A percentile compares a stretch with the other conserved stretches of the same genome.
Evolutionary conservation across 2,888 invertebrate species (phyloP).

Genomic region (Chalcis sispes): DNA sequence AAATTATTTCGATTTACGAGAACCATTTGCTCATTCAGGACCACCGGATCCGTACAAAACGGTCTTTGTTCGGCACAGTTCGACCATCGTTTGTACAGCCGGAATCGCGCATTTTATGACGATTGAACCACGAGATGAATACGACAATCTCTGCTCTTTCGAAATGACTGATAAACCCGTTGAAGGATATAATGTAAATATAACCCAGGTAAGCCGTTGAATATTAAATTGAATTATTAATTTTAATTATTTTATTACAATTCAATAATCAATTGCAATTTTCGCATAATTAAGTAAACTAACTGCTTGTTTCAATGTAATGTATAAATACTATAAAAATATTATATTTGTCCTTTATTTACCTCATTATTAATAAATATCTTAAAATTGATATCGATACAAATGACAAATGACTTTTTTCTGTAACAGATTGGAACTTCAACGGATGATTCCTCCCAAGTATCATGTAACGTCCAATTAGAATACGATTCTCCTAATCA

Average conservation of each 20-base stretch:
- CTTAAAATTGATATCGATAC: not conserved
- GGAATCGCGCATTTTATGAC: conserved; percentile 86
- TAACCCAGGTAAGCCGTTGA: conserved; percentile 74
- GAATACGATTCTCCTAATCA: conserved; percentile 88
- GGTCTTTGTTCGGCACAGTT: conserved; percentile 88
- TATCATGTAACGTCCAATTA: conserved; percentile 79
- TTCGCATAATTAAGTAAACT: too few species aligned
- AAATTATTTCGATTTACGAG: conserved; percentile 10
- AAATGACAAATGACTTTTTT: conserved; percentile 22
- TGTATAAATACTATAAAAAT: not conserved
- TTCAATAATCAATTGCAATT: too few species aligned
- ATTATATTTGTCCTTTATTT: not conserved
- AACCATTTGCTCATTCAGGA: conserved; percentile 76
- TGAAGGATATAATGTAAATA: conserved; percentile 77
- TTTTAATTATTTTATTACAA: not conserved
- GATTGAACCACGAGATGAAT: conserved; percentile 94
- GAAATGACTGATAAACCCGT: conserved; percentile 80
- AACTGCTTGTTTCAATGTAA: too few species aligned
- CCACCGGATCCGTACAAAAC: conserved; percentile 90
- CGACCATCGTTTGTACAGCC: conserved; percentile 90
- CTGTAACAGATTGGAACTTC: conserved; percentile 80
- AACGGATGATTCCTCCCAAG: conserved; percentile 78
- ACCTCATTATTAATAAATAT: too few species aligned
- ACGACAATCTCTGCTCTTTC: conserved; percentile 88
- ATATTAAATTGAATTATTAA: too few species aligned